Evolutionary conservation across 1,140 invertebrate genomes (phyloP).

Genomic region (Helicoverpa armigera): DNA sequence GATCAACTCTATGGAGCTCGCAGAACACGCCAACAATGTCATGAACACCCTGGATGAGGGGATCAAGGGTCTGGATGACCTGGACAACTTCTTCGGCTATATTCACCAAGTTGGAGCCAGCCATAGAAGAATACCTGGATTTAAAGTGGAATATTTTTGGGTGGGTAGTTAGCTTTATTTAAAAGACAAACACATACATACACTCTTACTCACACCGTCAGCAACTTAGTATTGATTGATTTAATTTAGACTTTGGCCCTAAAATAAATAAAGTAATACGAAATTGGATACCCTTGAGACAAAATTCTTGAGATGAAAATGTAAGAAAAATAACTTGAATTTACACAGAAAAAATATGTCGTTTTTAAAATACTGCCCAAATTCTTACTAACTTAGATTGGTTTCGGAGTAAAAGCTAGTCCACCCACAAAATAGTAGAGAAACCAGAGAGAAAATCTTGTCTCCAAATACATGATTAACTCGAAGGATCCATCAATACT

Average conservation of each 20-base stretch:
- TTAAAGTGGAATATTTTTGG: constrained; percentile 95
- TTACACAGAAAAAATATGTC: too few species aligned
- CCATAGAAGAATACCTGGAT: constrained; percentile 94
- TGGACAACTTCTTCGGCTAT: constrained; percentile 94
- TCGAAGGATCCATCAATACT: not conserved
- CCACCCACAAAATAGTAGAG: not conserved
- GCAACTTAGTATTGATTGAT: too few species aligned
- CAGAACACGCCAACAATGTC: constrained; percentile 95
- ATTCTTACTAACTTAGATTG: too few species aligned
- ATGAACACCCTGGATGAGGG: constrained; percentile 96
- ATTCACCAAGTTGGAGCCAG: constrained; percentile 93
- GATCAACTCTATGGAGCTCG: constrained; percentile 92
- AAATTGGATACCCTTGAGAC: too few species aligned
- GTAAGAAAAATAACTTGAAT: too few species aligned
- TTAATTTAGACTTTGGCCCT: not conserved
- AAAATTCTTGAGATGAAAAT: too few species aligned
- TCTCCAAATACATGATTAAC: not conserved
- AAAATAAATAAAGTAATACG: too few species aligned
- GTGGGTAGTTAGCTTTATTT: constrained; percentile 85
- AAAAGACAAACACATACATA: too few species aligned
- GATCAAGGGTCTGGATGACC: constrained; percentile 94
- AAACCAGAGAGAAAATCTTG: too few species aligned
- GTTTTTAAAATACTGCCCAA: too few species aligned
- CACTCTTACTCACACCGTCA: too few species aligned
- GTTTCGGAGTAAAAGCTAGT: too few species aligned